Evolutionary conservation across 2,113 vertebrate genomes (phyloP), one percentile per base, ranked within the genome.

Genomic region (Corythaixoides concolor): DNA sequence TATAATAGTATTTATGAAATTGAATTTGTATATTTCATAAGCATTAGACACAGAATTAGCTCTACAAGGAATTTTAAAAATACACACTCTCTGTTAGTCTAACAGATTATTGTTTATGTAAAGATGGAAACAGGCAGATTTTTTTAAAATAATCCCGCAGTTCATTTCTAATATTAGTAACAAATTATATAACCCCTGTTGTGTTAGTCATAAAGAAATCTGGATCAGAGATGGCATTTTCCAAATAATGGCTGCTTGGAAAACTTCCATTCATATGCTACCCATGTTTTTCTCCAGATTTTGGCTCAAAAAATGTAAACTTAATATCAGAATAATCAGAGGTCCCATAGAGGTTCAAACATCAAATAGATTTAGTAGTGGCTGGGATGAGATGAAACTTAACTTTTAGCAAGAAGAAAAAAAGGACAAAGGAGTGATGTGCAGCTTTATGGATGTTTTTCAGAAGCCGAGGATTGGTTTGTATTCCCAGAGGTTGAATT

Each of bases 101-200:
- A 49, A 56, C 28, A 60, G 64, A 62, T 63, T 73, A 76, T 37
- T 49, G 20, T 80, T 92, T 37, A 77, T n/a, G 8, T 74, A 81
- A 93, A 95, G 35, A 52, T 67, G 77, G 37, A 62, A 73, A 53
- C 5, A 23, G 21, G 18, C 24, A 21, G 43, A 7, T 11, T 30
- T 58, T 56, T 75, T 12, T n/a, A 4, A 52, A 83, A 81, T 87
- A 95, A 92, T 39, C 32, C 52, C 21, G 41, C 22, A 33, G 28
- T 72, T 91, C 3, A n/a, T 74, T 87, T 95, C 89, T 89, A 92
- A 75, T 59, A 56, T 91, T 89, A 82, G 64, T 66, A 81, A 81
- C 27, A 69, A 82, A 67, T 90, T 84, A 75, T 50, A 22, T 89
- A 95, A 95, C 16, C 30, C 30, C 15, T 85, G 62, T 68, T 85